Base-by-base conservation (phyloP, 2,888 invertebrate genomes). In the Plebejus anna region DNA sequence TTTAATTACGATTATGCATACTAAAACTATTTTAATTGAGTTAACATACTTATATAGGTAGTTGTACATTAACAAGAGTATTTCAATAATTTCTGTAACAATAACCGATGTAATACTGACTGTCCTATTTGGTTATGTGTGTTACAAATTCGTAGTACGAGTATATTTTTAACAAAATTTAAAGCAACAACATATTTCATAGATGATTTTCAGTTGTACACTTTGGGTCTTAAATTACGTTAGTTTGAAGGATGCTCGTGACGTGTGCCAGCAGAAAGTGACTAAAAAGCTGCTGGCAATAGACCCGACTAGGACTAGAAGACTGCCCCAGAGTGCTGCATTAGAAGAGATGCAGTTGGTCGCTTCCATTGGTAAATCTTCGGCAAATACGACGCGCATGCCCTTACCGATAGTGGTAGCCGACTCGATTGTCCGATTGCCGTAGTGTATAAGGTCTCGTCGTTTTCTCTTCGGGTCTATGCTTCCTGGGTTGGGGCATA, bases 401-500 rank as follows among this genome's bases (percentile, higher is more conserved):
- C 95, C 95, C 84, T 96, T 96, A 28, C 95, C 95, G 81, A 97
- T 94, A 38, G 95, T 94, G 0, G 96, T 94, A 0, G 95, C 83
- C 59, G 96, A 96, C 32, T 95, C 94, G 13, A 92, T 82, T 1
- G 95, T 94, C 55, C 91, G 92, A 79, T 95, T 94, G 13, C 91
- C 90, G 6, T 89, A 78, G 76, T 93, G 91, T 32, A 90, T 87
- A n/a, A 92, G 76, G 77, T 95, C 94, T 78, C 94, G 87, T 77
- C 92, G 87, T 76, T 87, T 87, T 70, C 94, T 90, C 76, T 87
- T 91, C 1, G 94, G 94, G 61, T 94, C 94, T 16, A 94, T 88
- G 83, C 95, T 95, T 80, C 96, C 96, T 55, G 95, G 94, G 80
- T 95, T 95, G 0, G 96, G 95, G 82, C 97, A 97, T 51, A 96